phyloP scores from a whole-genome alignment of 1,140 invertebrate genomes.

The Calycopis cecrops region DNA sequence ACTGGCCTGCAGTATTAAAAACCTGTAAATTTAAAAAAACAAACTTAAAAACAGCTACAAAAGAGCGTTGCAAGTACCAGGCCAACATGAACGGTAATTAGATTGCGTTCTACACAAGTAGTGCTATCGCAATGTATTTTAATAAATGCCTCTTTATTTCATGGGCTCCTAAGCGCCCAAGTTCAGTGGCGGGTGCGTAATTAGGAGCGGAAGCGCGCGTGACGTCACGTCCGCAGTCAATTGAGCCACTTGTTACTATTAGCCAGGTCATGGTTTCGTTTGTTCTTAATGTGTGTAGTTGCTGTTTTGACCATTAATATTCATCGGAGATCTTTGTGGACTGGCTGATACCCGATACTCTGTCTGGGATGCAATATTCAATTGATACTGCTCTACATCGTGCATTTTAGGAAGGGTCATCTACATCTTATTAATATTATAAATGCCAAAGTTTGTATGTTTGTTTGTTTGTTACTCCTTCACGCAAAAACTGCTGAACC shows the following conservation, averaged over 20 bases:
- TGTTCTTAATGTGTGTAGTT: conserved; percentile 12
- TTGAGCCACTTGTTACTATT: conserved; percentile 27
- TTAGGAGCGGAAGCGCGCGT: conserved; percentile 29
- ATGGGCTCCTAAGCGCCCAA: conserved; percentile 4
- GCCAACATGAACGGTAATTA: no score
- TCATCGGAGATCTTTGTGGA: neutral
- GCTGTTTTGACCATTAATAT: neutral
- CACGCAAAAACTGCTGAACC: no score
- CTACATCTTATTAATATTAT: no score
- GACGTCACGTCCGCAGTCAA: conserved; percentile 35
- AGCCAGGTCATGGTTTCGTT: conserved; percentile 27
- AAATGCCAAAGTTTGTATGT: no score
- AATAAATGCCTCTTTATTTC: conserved; percentile 11
- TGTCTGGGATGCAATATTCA: neutral
- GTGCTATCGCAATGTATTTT: conserved; percentile 6
- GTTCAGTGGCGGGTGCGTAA: conserved; percentile 21
- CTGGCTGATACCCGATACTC: neutral
- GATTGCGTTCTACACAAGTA: no score
- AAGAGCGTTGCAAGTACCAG: no score
- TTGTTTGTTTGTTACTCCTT: no score
- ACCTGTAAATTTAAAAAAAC: no score
- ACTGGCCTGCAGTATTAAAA: no score
- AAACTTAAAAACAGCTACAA: no score
- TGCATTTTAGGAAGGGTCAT: no score
- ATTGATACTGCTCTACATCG: no score